phyloP scores from a whole-genome alignment of 92 coral and sea anemone genomes.

The Umimayanthus kanabou region DNA sequence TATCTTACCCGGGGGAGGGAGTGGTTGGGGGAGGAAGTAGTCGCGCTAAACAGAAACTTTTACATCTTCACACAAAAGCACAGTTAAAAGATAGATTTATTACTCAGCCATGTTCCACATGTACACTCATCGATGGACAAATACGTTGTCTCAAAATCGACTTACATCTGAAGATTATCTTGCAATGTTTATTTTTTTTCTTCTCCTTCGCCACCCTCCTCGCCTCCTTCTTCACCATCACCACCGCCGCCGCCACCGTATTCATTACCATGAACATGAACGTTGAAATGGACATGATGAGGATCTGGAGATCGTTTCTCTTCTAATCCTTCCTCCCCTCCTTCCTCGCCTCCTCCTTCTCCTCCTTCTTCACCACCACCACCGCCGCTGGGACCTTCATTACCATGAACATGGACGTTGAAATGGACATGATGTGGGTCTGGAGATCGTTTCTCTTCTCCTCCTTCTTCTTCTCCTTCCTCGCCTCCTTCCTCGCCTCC shows the following conservation, averaged over 20 bases:
- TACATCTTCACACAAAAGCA: no score
- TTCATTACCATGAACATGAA: not conserved
- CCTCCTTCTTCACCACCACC: not conserved
- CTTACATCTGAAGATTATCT: not conserved
- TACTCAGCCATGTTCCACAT: no score
- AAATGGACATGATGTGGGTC: not conserved
- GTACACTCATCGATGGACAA: not conserved
- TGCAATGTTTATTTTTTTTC: not conserved
- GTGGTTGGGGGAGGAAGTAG: no score
- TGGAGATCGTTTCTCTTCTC: not conserved
- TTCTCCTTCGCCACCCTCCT: not conserved
- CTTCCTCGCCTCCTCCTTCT: not conserved
- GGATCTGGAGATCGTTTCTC: not conserved
- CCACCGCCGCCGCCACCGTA: not conserved
- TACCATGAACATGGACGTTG: not conserved
- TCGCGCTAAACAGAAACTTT: no score
- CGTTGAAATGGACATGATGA: no score
- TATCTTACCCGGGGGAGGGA: no score
- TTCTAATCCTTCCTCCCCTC: not conserved
- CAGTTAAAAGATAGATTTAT: no score
- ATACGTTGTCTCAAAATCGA: no score
- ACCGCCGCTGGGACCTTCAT: not conserved
- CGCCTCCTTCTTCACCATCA: not conserved
- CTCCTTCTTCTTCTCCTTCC: not conserved
- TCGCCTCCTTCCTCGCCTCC: not conserved